Conservation (phyloP, 2,113 vertebrate genomes). For the Eubucco bourcierii region DNA sequence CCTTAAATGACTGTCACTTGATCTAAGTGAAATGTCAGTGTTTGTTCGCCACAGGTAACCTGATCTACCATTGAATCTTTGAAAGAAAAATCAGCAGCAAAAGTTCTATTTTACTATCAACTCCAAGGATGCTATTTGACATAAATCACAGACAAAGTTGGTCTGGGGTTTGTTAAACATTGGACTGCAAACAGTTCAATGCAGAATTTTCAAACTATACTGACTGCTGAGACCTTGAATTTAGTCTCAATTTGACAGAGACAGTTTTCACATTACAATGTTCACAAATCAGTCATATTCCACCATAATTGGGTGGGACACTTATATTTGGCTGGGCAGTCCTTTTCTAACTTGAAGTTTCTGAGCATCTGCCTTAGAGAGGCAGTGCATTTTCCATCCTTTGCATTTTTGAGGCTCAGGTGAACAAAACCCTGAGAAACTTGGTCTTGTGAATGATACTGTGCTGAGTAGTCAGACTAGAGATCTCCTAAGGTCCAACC, state of each 20-base stretch:
- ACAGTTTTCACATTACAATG: rapidly evolving
- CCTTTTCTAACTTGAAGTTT: not conserved
- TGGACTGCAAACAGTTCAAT: not conserved
- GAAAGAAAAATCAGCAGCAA: not conserved
- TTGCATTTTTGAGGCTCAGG: not conserved
- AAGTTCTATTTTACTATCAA: not conserved
- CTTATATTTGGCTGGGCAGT: not conserved
- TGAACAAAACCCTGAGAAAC: not conserved
- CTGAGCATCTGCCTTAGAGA: not conserved
- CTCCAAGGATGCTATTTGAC: not conserved
- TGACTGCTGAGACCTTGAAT: not conserved
- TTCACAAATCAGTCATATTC: not conserved
- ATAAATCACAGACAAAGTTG: not conserved
- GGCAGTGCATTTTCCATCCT: not conserved
- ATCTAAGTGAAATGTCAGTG: not conserved
- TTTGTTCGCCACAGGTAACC: not conserved
- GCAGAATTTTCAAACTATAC: not conserved
- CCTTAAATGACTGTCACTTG: not conserved
- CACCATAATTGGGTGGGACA: rapidly evolving
- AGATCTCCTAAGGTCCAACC: not conserved
- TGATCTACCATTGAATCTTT: not conserved
- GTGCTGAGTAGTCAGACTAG: not conserved
- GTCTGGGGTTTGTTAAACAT: not conserved
- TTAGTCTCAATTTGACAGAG: not conserved
- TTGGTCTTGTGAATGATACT: not conserved